Conservation (phyloP, 2,888 invertebrate genomes). For the Incurvaria masculella region DNA sequence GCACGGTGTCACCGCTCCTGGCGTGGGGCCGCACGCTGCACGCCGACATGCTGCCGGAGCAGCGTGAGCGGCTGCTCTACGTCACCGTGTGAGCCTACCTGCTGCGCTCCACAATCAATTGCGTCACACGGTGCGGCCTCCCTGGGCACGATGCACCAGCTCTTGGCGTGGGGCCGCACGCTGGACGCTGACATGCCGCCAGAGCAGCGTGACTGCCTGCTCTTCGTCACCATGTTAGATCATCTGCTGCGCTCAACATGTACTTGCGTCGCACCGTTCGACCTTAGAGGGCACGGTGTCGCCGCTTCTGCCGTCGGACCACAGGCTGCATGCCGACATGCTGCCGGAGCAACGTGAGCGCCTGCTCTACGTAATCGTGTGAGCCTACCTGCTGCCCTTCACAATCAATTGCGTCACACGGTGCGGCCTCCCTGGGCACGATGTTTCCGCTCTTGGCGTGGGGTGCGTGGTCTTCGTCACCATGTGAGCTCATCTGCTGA, state of each 20-base stretch:
- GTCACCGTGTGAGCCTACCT: conserved; percentile 27
- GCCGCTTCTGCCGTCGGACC: conserved; percentile 46
- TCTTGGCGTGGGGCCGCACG: background rate
- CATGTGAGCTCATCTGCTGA: too few relatives aligned
- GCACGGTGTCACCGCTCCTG: conserved; percentile 48
- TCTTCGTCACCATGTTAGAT: background rate
- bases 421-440: background rate
- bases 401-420: background rate
- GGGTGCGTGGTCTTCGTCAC: too few relatives aligned
- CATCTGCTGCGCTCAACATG: background rate
- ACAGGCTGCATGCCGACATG: conserved; percentile 46
- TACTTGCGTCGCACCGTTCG: conserved; percentile 40
- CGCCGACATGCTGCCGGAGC: conserved; percentile 36
- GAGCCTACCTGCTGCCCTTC: conserved; percentile 5
- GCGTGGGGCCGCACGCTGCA: conserved; percentile 49
- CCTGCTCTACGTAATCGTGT: conserved; percentile 39
- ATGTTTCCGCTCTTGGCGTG: too few relatives aligned
- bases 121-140: background rate
- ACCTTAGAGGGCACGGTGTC: conserved; percentile 52
- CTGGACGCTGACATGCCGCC: background rate
- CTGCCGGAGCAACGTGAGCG: conserved; percentile 29
- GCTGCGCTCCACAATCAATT: background rate
- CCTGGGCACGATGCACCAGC: background rate
- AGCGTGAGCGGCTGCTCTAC: conserved; percentile 34
- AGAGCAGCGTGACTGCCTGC: background rate